Base-by-base conservation (phyloP, 2,797 vertebrate species). In the Pseudopleuronectes americanus region DNA sequence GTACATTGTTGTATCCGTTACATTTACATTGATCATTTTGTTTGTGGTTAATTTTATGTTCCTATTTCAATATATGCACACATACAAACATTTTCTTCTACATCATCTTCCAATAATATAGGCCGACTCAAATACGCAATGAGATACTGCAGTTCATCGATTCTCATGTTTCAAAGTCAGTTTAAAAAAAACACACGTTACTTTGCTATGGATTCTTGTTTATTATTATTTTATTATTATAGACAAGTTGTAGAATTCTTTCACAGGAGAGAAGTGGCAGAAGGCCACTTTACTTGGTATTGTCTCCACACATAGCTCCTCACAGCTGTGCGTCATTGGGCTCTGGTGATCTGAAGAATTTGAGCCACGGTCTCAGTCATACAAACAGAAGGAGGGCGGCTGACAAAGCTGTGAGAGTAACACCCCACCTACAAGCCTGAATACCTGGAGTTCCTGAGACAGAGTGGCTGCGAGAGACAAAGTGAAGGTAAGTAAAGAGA, bases 381-480 rank as follows among this genome's bases (percentile, higher is more conserved):
- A 71, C 24, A 22, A 48, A 75, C 8, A 58, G 38, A 45, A 1
- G 43, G 47, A 64, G 9, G 23, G 56, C 16, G 47, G 55, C 47
- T 68, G 79, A 71, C 38, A 43, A 59, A 64, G 61, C 56, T 52
- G 59, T 55, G 45, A 49, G 24, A 63, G 64, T 6, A 55, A 69
- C 13, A 33, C 2, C 8, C 6, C 26, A 28, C 60, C 66, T 23
- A 52, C 33, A 64, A 71, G 70, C 74, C 79, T 48, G 69, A 74
- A 61, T 55, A 67, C 67, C 60, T 69, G 68, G 74, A 83, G 60
- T 74, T 88, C 87, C 87, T 90, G 90, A 90, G 89, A 87, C 78
- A 51, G 67, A 73, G 48, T 62, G 65, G 64, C 69, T 80, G 61
- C 19, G 48, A 70, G 60, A 74, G 12, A 79, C 9, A 28, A 70